phyloP scores from a whole-genome alignment of 35 echinoderm and acorn worm species.

The Ophioderma brevispina region DNA sequence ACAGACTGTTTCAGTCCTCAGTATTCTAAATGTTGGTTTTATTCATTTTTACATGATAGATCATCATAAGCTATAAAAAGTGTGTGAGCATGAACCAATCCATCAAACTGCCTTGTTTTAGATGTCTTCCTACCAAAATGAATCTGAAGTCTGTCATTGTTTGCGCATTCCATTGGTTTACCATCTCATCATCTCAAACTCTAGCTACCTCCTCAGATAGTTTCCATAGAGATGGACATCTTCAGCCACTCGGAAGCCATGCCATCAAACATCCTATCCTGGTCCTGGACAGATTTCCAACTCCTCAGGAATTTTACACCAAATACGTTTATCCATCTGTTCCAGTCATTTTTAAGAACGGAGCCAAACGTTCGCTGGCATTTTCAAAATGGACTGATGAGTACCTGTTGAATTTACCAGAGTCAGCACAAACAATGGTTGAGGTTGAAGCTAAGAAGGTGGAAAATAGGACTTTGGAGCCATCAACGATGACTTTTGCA shows the following conservation, averaged over 20 bases:
- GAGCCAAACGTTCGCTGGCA: constrained; percentile 59
- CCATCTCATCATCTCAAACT: background rate
- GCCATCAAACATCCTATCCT: constrained; percentile 10
- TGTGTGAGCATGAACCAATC: too few relatives aligned
- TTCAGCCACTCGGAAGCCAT: constrained; percentile 61
- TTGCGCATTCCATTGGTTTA: background rate
- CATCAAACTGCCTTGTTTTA: too few relatives aligned
- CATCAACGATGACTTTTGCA: constrained; percentile 40
- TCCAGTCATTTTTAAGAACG: constrained; percentile 79
- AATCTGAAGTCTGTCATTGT: too few relatives aligned
- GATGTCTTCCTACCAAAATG: too few relatives aligned
- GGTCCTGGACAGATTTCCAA: constrained; percentile 58
- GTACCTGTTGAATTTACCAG: constrained; percentile 57
- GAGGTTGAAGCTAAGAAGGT: constrained; percentile 72
- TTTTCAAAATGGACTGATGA: constrained; percentile 77
- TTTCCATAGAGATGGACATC: constrained; percentile 59
- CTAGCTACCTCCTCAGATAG: background rate
- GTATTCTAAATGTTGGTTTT: too few relatives aligned
- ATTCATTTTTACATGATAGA: too few relatives aligned
- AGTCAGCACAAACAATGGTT: constrained; percentile 42
- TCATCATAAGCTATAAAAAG: too few relatives aligned
- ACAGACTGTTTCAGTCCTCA: too few relatives aligned
- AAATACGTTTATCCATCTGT: constrained; percentile 66
- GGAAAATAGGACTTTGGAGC: constrained; percentile 63
- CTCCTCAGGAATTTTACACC: constrained; percentile 73